Evolutionary conservation across 2,888 invertebrate genomes (phyloP), one percentile per base, ranked within the genome.

Genomic region (Encarsia formosa): DNA sequence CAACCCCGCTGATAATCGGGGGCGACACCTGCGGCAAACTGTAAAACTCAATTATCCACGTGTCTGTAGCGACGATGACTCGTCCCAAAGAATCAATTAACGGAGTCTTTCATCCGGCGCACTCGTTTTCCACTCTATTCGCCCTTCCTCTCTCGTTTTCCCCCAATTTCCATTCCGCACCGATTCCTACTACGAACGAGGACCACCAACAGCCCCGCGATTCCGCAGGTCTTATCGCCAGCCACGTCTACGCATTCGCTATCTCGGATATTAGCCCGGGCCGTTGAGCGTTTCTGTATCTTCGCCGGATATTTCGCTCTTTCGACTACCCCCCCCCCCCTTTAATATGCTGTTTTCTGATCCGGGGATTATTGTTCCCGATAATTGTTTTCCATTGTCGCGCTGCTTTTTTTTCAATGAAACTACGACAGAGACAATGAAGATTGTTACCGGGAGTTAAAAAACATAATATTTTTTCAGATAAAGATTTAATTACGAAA

Each of bases 181-280:
- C 35, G 44, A 48, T 49, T 24, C n/a, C 34, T 5, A 11, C n/a
- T 19, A 16, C 11, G 19, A 16, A 19, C 18, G 9, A 18, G 18
- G 35, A 15, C 35, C 9, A 19, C 19, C 19, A 18, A 19, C 19
- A 31, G 22, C 38, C 20, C 19, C 15, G 37, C 42, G 43, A 26
- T 13, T 13, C 3, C 22, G 47, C 23, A 15, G 32, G 44, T 47
- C 54, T 54, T 54, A 54, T 54, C 54, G 54, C 26, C 47, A 6
- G 26, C 26, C 6, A 26, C 26, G 26, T 6, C 26, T 26, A 51
- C 45, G 51, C 13, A 48, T 55, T 55, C 48, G 54, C 51, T 55
- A 55, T 51, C 54, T 55, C 48, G 44, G 54, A 55, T 55, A 55
- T 55, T 55, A 55, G 54, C 44, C 37, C 47, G 40, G 24, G 35